These are phyloP conservation scores for Philereme vetulata DNA, from an alignment of 2,888 invertebrate genomes.

Conservation along the genomic window DNA sequence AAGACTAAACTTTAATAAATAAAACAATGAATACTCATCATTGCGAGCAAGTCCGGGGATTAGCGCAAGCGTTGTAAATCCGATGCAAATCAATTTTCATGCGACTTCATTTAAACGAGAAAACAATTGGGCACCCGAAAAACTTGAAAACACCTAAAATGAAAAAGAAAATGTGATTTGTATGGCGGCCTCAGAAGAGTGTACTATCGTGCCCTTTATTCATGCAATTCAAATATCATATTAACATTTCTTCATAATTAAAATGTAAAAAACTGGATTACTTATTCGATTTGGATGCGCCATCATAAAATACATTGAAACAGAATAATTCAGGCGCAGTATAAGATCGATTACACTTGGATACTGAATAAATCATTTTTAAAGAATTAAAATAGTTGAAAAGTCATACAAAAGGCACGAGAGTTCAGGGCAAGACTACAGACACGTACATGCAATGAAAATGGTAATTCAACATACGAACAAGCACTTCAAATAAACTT, in stretches of 20 bases:
- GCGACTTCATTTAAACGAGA: slow-evolving; percentile 83
- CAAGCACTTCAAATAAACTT: slow-evolving; percentile 43
- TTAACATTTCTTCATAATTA: too few species aligned
- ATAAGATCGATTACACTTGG: too few species aligned
- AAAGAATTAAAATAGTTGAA: not conserved
- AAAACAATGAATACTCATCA: slow-evolving; percentile 82
- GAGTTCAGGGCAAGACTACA: slow-evolving; percentile 49
- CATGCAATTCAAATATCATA: not conserved
- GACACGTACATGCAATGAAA: slow-evolving; percentile 70
- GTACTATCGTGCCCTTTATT: slow-evolving; percentile 55
- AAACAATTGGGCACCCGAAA: slow-evolving; percentile 84
- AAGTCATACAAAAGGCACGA: slow-evolving; percentile 49
- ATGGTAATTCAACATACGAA: slow-evolving; percentile 63
- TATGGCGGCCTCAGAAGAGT: slow-evolving; percentile 54
- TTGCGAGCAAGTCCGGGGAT: slow-evolving; percentile 78
- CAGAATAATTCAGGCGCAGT: too few species aligned
- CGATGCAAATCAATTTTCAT: slow-evolving; percentile 63
- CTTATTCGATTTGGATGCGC: too few species aligned
- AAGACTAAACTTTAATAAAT: slow-evolving; percentile 61
- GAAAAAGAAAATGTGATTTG: slow-evolving; percentile 81
- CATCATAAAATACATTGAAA: too few species aligned
- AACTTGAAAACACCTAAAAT: slow-evolving; percentile 85
- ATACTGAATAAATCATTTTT: too few species aligned
- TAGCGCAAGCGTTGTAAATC: slow-evolving; percentile 74
- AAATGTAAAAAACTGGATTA: too few species aligned